Percentiles rank a stretch among this genome's conserved stretches.
Evolutionary conservation across 2,888 invertebrate genomes (phyloP).

Genomic region (Eupithecia abbreviata): DNA sequence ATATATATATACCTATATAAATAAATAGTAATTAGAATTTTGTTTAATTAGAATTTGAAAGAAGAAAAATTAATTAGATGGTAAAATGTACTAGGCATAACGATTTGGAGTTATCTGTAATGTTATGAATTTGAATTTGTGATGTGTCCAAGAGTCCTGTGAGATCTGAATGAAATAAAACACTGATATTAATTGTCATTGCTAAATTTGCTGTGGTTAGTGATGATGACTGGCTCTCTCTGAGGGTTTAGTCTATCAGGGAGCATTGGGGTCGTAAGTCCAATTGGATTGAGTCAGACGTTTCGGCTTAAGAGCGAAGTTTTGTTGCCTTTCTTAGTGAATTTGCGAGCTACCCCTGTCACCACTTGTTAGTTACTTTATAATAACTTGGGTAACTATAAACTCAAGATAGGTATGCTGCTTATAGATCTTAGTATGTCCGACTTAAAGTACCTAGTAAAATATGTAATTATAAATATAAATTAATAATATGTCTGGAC

Average conservation of each 20-base stretch:
- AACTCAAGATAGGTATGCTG: background rate
- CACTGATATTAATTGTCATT: background rate
- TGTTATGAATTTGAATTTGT: too few species aligned
- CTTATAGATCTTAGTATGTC: background rate
- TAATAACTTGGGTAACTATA: constrained; percentile 4
- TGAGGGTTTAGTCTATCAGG: background rate
- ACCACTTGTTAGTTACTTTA: constrained; percentile 33
- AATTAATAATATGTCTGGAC: too few species aligned
- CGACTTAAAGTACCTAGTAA: background rate
- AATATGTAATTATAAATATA: background rate
- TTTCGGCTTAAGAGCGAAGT: constrained; percentile 45
- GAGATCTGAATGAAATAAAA: too few species aligned
- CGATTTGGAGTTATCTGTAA: too few species aligned
- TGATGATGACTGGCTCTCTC: background rate
- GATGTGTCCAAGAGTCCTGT: too few species aligned
- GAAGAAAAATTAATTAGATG: too few species aligned
- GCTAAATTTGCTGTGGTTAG: background rate
- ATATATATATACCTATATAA: too few species aligned
- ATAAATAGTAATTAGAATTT: too few species aligned
- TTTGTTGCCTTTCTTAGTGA: constrained; percentile 47
- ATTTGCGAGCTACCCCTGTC: constrained; percentile 44
- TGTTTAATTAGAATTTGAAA: too few species aligned
- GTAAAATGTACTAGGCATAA: too few species aligned
- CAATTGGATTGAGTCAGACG: constrained; percentile 59
- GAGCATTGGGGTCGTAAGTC: constrained; percentile 49